Evolutionary conservation across 2,797 vertebrate genomes (phyloP), one percentile per base, ranked within the genome.

Genomic region (Lagodon rhomboides): DNA sequence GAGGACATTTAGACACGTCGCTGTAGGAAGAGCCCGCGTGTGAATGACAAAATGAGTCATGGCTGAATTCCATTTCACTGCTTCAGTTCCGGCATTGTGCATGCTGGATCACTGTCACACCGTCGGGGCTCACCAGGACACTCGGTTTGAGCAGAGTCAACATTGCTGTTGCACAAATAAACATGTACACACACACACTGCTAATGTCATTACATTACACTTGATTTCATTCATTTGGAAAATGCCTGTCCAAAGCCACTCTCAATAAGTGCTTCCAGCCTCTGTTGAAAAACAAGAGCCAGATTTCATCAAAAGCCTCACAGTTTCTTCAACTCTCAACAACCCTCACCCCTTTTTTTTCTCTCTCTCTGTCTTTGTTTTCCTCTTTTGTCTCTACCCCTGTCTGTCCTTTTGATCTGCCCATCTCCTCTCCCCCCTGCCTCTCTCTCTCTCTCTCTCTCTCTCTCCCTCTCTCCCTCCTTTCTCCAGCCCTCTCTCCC

Each of bases 391-490:
- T 82, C 59, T 78, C 53, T 34, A 53, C 53, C 10, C 10, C 15
- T 43, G 41, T 77, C 17, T 69, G 25, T 78, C 41, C 56, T 69
- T 80, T 81, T 78, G 44, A 79, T 85, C 53, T 72, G 66, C 66
- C 44, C 44, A 7, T 73, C 65, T 64, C 38, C 18, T 61, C 73
- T 18, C 15, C 49, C 41, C 27, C 54, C 12, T 61, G 0, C 51
- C 22, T 63, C 30, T 43, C 17, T 25, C 9, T 44, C 6, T 43
- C 22, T 50, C 20, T 5, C 20, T 50, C n/a, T 55, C 12, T 16
- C 22, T 54, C 59, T 51, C 25, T 61, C 43, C 27, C 20, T 74
- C 27, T 62, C 11, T 23, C 23, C n/a, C 50, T 43, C 65, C 11
- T n/a, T 27, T 3, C 12, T 27, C 10, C 47, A 50, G 22, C 55